Evolutionary conservation across 2,797 vertebrate genomes (phyloP).

Genomic region (Trachurus trachurus): DNA sequence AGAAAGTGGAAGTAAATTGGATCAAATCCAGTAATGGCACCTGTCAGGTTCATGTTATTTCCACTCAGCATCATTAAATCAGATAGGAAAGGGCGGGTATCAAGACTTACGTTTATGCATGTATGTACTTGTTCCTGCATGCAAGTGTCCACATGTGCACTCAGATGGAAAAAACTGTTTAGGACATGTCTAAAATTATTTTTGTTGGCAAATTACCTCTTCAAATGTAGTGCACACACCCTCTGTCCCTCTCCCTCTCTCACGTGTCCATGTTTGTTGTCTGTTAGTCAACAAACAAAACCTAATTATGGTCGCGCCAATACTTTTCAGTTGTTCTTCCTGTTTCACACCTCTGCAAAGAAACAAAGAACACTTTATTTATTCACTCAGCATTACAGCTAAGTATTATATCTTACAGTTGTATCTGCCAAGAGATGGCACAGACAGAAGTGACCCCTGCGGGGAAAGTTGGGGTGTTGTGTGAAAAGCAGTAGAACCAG

Average conservation of each 20-base stretch:
- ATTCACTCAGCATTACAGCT: not conserved
- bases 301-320: not conserved
- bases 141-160: not conserved
- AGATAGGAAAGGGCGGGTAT: not conserved
- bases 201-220: not conserved
- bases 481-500: not conserved
- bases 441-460: not conserved
- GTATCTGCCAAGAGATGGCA: not conserved
- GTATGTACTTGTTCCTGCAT: constrained; percentile 31
- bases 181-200: constrained; percentile 20
- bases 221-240: not conserved
- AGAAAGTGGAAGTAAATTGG: not conserved
- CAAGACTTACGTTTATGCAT: not conserved
- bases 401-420: not conserved
- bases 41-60: not conserved
- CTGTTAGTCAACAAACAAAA: no score
- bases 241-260: not conserved
- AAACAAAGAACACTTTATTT: not conserved
- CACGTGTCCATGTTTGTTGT: no score
- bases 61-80: not conserved
- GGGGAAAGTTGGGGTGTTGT: not conserved
- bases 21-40: not conserved
- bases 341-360: not conserved
- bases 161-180: not conserved
- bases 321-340: not conserved